phyloP scores from a whole-genome alignment of 2,888 invertebrate genomes.

The Stenodema calcarata region DNA sequence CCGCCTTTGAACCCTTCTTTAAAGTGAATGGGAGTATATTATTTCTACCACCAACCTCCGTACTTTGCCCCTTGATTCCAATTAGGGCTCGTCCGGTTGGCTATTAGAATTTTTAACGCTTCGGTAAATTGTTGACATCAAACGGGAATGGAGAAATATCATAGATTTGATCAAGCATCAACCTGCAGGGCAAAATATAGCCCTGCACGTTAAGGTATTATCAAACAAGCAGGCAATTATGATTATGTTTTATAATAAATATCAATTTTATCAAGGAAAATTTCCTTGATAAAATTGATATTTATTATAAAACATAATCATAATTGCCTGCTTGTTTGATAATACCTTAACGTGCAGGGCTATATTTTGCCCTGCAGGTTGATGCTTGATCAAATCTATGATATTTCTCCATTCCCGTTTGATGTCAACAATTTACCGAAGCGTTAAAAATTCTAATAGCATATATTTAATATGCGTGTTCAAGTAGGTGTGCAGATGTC shows the following conservation, averaged over 20 bases:
- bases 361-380: background rate
- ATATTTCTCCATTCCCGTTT: background rate
- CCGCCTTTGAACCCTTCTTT: background rate
- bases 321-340: no score
- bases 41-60: background rate
- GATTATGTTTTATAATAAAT: background rate
- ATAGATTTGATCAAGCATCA: background rate
- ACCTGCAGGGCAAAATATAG: background rate
- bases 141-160: background rate
- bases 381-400: background rate
- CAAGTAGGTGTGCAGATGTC: no score
- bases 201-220: no score
- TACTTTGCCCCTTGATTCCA: background rate
- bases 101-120: background rate
- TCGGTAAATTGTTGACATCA: background rate
- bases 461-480: no score
- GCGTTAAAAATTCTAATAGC: background rate
- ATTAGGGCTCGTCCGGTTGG: background rate
- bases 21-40: background rate
- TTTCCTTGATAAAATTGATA: background rate
- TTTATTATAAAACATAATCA: background rate
- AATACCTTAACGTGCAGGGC: background rate
- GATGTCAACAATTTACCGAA: background rate
- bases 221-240: no score
- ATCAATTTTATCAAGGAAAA: background rate